Evolutionary conservation across 2,888 invertebrate species (phyloP).

Genomic region (Cosmorhoe ocellata): DNA sequence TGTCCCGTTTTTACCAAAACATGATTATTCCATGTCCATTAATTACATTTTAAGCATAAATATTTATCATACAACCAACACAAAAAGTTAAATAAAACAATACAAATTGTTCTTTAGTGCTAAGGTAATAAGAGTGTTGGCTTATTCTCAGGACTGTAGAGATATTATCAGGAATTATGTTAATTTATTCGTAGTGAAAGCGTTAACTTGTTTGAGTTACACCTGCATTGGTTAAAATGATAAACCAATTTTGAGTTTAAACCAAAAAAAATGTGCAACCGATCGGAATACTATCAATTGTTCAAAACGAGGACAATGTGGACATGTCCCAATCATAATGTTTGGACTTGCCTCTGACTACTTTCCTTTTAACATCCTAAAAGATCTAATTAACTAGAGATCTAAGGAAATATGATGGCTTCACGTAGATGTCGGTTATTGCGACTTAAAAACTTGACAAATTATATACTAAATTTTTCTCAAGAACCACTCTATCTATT

Average conservation of each 20-base stretch:
- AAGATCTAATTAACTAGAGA: too few relatives aligned
- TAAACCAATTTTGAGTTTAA: neutral
- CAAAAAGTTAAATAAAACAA: neutral
- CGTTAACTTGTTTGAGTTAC: conserved; percentile 53
- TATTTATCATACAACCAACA: conserved; percentile 38
- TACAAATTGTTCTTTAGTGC: neutral
- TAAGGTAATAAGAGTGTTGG: neutral
- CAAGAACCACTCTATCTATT: too few relatives aligned
- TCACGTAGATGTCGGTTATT: too few relatives aligned
- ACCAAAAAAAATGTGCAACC: too few relatives aligned
- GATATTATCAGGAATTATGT: conserved; percentile 42
- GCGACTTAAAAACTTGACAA: too few relatives aligned
- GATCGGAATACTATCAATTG: too few relatives aligned
- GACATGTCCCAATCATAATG: too few relatives aligned
- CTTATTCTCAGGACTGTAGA: neutral
- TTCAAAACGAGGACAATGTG: too few relatives aligned
- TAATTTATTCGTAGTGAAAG: conserved; percentile 73
- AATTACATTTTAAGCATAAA: conserved; percentile 55
- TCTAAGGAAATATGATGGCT: too few relatives aligned
- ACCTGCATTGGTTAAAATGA: conserved; percentile 15
- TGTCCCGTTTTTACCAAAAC: conserved; percentile 60
- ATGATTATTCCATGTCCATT: conserved; percentile 52
- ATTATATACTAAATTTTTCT: too few relatives aligned
- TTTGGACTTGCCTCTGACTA: too few relatives aligned
- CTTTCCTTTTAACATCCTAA: too few relatives aligned